These are phyloP conservation scores for Nesometra sesokonis DNA, from an alignment of 35 echinoderm and acorn worm species.

Conservation along the genomic window DNA sequence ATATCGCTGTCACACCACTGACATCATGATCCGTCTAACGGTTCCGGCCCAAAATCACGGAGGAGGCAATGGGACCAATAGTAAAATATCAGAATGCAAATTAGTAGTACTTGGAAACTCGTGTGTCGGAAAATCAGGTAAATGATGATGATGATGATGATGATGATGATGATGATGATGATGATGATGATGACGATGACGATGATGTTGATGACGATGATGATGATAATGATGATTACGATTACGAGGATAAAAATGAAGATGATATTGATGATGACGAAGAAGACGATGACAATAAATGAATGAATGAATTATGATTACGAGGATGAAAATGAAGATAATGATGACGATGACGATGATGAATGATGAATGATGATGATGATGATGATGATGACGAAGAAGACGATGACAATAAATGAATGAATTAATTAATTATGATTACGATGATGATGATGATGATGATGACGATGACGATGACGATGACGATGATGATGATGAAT, in stretches of 20 bases:
- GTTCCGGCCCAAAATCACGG: background rate
- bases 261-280: background rate
- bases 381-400: no score
- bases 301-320: background rate
- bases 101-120: constrained; percentile 47
- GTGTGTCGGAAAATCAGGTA: constrained; percentile 72
- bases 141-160: constrained; percentile 7
- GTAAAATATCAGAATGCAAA: constrained; percentile 46
- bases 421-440: no score
- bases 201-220: background rate
- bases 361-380: no score
- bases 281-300: background rate
- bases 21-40: background rate
- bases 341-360: background rate
- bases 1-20: background rate
- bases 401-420: no score
- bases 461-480: no score
- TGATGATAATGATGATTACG: background rate
- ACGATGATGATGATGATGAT: no score
- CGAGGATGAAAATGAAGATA: background rate
- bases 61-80: constrained; percentile 6
- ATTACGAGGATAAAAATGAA: background rate
- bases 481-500: no score
- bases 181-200: background rate
- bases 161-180: background rate